A percentile compares a stretch with the other conserved stretches of the same genome.
phyloP scores from a whole-genome alignment of 2,888 invertebrate genomes.

The Ctena decussata region DNA sequence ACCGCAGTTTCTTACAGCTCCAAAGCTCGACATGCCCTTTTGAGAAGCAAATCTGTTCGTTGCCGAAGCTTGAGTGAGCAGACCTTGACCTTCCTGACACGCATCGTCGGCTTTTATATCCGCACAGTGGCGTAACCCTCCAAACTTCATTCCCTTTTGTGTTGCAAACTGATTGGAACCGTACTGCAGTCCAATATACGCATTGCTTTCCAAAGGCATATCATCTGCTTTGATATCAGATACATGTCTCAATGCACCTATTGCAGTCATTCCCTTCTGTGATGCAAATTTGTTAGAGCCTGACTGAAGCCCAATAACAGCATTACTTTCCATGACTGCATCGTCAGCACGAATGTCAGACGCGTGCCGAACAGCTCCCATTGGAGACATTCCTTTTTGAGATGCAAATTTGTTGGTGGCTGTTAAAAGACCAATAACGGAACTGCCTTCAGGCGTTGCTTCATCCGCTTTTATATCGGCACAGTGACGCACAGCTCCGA shows the following conservation, averaged over 20 bases:
- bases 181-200: slow-evolving; percentile 29
- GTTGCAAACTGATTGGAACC: slow-evolving; percentile 52
- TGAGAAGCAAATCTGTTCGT: slow-evolving; percentile 60
- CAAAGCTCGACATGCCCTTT: slow-evolving; percentile 51
- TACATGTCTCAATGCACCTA: slow-evolving; percentile 44
- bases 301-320: slow-evolving; percentile 39
- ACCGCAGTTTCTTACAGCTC: slow-evolving; percentile 67
- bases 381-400: slow-evolving; percentile 63
- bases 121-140: slow-evolving; percentile 53
- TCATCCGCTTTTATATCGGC: slow-evolving; percentile 60
- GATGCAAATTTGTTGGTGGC: slow-evolving; percentile 63
- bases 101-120: slow-evolving; percentile 52
- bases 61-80: slow-evolving; percentile 40
- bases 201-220: slow-evolving; percentile 29
- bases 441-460: slow-evolving; percentile 42
- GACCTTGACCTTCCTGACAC: slow-evolving; percentile 38
- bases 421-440: slow-evolving; percentile 47
- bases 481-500: slow-evolving; percentile 59
- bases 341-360: slow-evolving; percentile 58
- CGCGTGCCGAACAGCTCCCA: slow-evolving; percentile 61
- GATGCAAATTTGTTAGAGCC: slow-evolving; percentile 38
- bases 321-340: slow-evolving; percentile 46
- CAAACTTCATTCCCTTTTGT: slow-evolving; percentile 55
- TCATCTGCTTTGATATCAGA: slow-evolving; percentile 43
- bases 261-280: slow-evolving; percentile 48